Evolutionary conservation across 1,140 invertebrate species (phyloP), one percentile per base, ranked within the genome.

Genomic region (Armadillidium nasatum): DNA sequence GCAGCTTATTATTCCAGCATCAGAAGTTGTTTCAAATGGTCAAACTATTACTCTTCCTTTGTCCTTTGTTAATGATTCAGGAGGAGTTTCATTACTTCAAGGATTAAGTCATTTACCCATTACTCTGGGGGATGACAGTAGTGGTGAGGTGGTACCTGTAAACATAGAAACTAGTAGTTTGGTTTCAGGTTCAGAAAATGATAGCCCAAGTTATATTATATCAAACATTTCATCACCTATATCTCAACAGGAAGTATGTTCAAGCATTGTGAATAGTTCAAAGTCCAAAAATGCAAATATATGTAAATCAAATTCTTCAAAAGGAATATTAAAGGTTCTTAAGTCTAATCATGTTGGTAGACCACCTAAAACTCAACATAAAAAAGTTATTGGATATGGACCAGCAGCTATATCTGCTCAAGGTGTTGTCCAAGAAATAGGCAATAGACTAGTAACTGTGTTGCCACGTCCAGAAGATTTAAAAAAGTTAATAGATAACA

Each of bases 391-490:
- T 43, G 79, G 79, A 15, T 74, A 74, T 67, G 79, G 79, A 33
- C 79, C 79, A 10, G 19, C 76, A 44, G 79, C 79, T n/a, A 80
- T 80, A 45, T 78, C 76, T 50, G 79, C 79, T 19, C 79, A 80
- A 44, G 79, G 79, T 21, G 75, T 80, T 71, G 68, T 80, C 15
- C 79, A 80, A 71, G 76, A 78, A 43, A 78, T 80, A 44, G 79
- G 79, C 44, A 78, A 78, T 43, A 68, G 79, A n/a, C 68, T 78
- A 68, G 79, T 80, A 6, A 80, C 79, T 11, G 76, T 80, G 9
- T 54, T 80, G 21, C 79, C 79, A n/a, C 74, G 79, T 45, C 79
- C 79, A 67, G 79, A 80, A 72, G 79, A 80, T 44, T 23, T 80
- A 3, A 76, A 80, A 45, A 80, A 76, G 66, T 45, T 80, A 3